Percentiles rank a stretch among this genome's conserved stretches.
Evolutionary conservation across 2,113 vertebrate genomes (phyloP).

Genomic region (Plectropomus leopardus): DNA sequence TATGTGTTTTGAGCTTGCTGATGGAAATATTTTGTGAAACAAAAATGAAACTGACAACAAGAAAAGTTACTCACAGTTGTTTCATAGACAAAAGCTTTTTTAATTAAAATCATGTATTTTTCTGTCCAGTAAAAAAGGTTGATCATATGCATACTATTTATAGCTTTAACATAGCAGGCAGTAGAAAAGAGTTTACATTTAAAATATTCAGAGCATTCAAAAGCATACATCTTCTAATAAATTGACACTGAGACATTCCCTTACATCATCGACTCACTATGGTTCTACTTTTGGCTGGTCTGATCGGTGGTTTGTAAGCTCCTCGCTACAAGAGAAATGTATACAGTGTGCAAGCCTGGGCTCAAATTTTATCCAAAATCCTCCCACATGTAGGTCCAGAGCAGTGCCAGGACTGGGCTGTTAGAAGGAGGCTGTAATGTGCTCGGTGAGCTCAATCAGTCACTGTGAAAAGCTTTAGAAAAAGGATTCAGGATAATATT

Average conservation of each 20-base stretch:
- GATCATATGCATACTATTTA: conserved; percentile 80
- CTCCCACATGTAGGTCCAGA: background rate
- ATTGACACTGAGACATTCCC: conserved; percentile 71
- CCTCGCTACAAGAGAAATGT: conserved; percentile 41
- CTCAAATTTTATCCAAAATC: conserved; percentile 1
- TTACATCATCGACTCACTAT: conserved; percentile 55
- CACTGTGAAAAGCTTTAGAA: background rate
- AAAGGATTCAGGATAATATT: conserved; percentile 25
- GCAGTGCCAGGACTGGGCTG: background rate
- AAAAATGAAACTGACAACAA: background rate
- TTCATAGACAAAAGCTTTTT: conserved; percentile 80
- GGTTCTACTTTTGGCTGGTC: conserved; percentile 67
- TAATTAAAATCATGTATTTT: conserved; percentile 70
- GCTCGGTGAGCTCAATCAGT: background rate
- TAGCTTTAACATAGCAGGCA: conserved; percentile 81
- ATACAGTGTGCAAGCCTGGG: conserved; percentile 39
- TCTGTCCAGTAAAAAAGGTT: conserved; percentile 76
- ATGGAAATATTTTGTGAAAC: background rate
- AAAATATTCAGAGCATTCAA: conserved; percentile 82
- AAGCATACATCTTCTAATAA: conserved; percentile 74
- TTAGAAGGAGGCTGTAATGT: background rate
- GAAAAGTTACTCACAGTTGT: conserved; percentile 40
- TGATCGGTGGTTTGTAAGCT: conserved; percentile 44
- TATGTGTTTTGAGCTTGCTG: too few relatives aligned
- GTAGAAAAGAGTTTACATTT: conserved; percentile 81